Evolutionary conservation across 2,797 vertebrate species (phyloP).

Genomic region (Adelosebastes latens): DNA sequence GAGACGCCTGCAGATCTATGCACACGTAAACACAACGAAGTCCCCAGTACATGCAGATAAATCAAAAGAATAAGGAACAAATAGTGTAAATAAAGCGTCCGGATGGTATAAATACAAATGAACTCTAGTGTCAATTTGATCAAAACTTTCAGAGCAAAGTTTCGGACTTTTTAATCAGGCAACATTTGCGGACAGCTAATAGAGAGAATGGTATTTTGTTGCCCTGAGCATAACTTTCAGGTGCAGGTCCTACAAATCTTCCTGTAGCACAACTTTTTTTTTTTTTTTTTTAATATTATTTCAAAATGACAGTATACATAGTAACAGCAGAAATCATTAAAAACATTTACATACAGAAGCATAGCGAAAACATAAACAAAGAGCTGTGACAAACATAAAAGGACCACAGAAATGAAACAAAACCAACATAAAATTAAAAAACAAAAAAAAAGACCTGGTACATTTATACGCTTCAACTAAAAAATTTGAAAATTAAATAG

Average conservation of each 20-base stretch:
- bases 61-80: rapidly evolving
- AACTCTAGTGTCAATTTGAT: rapidly evolving
- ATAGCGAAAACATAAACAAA: no score
- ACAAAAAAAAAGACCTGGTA: no score
- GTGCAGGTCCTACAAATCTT: neutral
- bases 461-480: no score
- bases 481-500: no score
- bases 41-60: neutral
- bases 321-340: no score
- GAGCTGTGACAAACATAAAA: no score
- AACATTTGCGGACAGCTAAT: conserved; percentile 49
- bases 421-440: no score
- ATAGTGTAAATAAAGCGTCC: neutral
- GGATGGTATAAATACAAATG: rapidly evolving
- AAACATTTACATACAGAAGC: no score
- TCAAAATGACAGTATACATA: no score
- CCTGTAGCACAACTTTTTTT: no score
- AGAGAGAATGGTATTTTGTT: rapidly evolving
- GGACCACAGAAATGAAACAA: no score
- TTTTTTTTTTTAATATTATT: no score
- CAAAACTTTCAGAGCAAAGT: conserved; percentile 1
- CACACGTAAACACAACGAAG: conserved; percentile 56
- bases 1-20: conserved; percentile 48
- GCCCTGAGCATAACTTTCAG: conserved; percentile 13
- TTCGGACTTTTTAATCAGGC: conserved; percentile 64